Evolutionary conservation across 2,888 invertebrate species (phyloP).

Genomic region (Philereme vetulata): DNA sequence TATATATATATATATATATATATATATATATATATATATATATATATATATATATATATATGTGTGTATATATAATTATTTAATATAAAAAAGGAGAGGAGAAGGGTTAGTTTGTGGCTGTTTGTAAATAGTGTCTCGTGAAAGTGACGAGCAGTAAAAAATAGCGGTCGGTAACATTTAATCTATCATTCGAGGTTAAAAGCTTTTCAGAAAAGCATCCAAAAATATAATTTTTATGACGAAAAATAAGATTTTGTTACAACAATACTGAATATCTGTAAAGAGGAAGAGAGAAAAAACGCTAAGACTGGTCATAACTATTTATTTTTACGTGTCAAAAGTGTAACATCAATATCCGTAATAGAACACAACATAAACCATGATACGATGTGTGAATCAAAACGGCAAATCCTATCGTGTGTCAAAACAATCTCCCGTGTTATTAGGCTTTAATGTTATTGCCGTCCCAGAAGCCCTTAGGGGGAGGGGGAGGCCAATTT

Average conservation of each 20-base stretch:
- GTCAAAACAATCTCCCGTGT: slow-evolving; percentile 75
- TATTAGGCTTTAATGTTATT: slow-evolving; percentile 70
- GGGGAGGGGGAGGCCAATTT: slow-evolving; percentile 17
- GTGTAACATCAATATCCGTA: slow-evolving; percentile 30
- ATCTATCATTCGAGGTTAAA: too few relatives aligned
- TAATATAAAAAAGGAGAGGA: too few relatives aligned
- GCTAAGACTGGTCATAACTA: slow-evolving; percentile 2
- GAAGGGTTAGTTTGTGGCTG: too few relatives aligned
- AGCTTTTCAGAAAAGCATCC: too few relatives aligned
- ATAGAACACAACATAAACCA: slow-evolving; percentile 31
- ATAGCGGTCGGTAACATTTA: too few relatives aligned
- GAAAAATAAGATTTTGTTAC: background rate
- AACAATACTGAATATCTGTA: background rate
- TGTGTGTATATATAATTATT: too few relatives aligned
- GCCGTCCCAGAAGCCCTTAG: slow-evolving; percentile 43
- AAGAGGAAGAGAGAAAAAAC: background rate
- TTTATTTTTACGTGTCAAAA: slow-evolving; percentile 20
- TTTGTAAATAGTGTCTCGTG: too few relatives aligned
- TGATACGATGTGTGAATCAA: slow-evolving; percentile 32
- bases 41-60: too few relatives aligned
- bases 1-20: too few relatives aligned
- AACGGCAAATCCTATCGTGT: slow-evolving; percentile 57
- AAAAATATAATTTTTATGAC: too few relatives aligned
- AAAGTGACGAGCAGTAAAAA: too few relatives aligned
- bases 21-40: too few relatives aligned